Evolutionary conservation across 2,797 vertebrate genomes (phyloP).

Genomic region (Allobates femoralis): DNA sequence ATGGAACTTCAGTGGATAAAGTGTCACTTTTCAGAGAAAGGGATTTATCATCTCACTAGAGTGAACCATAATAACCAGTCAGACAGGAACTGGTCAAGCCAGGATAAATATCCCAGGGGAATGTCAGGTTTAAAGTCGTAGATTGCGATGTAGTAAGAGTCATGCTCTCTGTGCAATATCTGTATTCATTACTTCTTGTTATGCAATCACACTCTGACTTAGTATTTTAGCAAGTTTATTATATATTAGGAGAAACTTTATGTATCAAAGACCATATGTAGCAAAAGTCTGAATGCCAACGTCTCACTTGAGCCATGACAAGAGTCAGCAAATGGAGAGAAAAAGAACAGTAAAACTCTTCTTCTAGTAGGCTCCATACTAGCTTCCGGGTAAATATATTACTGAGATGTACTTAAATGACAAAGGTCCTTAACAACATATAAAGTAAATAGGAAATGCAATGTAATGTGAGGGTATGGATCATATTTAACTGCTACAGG

Average conservation of each 20-base stretch:
- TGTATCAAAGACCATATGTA: neutral
- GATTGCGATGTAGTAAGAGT: slow-evolving; percentile 19
- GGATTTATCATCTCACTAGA: slow-evolving; percentile 84
- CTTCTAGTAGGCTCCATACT: no score
- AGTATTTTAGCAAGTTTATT: neutral
- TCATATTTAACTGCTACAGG: no score
- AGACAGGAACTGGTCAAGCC: slow-evolving; percentile 66
- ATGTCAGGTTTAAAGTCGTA: slow-evolving; percentile 64
- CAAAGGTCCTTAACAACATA: no score
- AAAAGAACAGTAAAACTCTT: no score
- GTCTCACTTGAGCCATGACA: neutral
- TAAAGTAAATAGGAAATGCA: no score
- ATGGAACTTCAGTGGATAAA: slow-evolving; percentile 85
- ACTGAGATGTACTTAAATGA: no score
- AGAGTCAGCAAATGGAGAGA: no score
- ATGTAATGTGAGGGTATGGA: no score
- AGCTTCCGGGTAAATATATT: no score
- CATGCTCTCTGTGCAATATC: neutral
- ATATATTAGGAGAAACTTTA: neutral
- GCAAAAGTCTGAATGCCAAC: neutral
- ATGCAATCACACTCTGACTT: neutral
- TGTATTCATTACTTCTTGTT: neutral
- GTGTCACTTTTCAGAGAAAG: slow-evolving; percentile 83
- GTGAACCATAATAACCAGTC: slow-evolving; percentile 72
- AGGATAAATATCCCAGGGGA: slow-evolving; percentile 68